Base-by-base conservation (phyloP, 2,113 vertebrate species). In the Forbesichthys papilliferus region DNA sequence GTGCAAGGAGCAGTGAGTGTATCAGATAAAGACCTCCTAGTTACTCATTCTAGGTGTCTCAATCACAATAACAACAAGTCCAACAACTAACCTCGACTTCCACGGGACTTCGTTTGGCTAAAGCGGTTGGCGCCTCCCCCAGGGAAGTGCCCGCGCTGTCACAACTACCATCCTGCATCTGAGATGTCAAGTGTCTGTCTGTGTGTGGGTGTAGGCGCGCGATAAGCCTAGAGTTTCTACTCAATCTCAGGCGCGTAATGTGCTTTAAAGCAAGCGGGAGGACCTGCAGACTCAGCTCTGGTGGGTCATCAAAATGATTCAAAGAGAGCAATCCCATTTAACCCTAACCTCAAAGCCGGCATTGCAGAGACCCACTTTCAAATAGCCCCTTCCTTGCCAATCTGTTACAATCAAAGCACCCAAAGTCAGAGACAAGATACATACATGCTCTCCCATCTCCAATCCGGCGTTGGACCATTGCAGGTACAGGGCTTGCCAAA, bases 271-370 rank as follows among this genome's bases (percentile, higher is more conserved):
- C 75, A 69, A 75, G 73, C 84, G 64, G 73, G 86, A 88, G 86
- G 90, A 88, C 82, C 87, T 92, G 91, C 90, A 88, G 87, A 91
- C 84, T 92, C 91, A 91, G 90, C 90, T 86, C 86, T 33, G 27
- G 78, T 54, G 69, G 90, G 83, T 90, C 89, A 89, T 90, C 85
- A 88, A 84, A 92, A 90, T 79, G 88, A 91, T 89, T 91, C 86
- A 90, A 87, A 87, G 81, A 75, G 81, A 91, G 87, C 77, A 88
- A 92, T 90, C 86, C 86, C 90, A 91, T 92, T 92, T 91, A 92
- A 89, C 89, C 90, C 81, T 68, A 75, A 87, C 84, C 87, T 88
- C 77, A 88, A 87, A 90, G 85, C 86, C 54, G 77, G 61, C 81
- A 75, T 89, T 92, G 83, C 84, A 81, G 75, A 89, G 84, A 86